Conservation (phyloP, 2,888 invertebrate species). For the Clostera curtula region DNA sequence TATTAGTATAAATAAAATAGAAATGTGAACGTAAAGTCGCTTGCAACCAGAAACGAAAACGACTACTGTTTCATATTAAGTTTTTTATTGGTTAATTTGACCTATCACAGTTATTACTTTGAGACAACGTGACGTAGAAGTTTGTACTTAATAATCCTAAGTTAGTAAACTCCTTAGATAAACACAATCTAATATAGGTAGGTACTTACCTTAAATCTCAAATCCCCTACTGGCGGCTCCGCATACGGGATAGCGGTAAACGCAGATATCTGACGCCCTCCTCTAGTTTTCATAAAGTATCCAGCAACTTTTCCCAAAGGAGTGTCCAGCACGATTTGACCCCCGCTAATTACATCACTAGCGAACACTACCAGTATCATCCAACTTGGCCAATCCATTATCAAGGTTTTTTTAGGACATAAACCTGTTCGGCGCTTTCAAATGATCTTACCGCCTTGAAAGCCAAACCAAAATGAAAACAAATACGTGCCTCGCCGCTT, state of each 20-base stretch:
- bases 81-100: too few relatives aligned
- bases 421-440: slow-evolving; percentile 26
- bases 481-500: slow-evolving; percentile 28
- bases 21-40: too few relatives aligned
- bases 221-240: slow-evolving; percentile 73
- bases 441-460: slow-evolving; percentile 29
- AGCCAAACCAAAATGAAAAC: slow-evolving; percentile 39
- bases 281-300: slow-evolving; percentile 68
- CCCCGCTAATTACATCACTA: slow-evolving; percentile 26
- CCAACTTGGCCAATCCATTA: slow-evolving; percentile 6
- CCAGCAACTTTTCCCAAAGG: slow-evolving; percentile 73
- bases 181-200: too few relatives aligned
- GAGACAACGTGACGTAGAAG: too few relatives aligned
- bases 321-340: slow-evolving; percentile 38
- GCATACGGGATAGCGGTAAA: slow-evolving; percentile 81
- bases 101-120: too few relatives aligned
- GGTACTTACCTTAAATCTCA: slow-evolving; percentile 76
- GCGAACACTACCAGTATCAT: slow-evolving; percentile 11
- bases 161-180: too few relatives aligned
- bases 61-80: too few relatives aligned
- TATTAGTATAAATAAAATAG: too few relatives aligned
- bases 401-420: slow-evolving; percentile 10
- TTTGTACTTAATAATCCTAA: too few relatives aligned
- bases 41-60: too few relatives aligned
- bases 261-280: slow-evolving; percentile 72